Evolutionary conservation across 2,113 vertebrate species (phyloP).

Genomic region (Urocolius indicus): DNA sequence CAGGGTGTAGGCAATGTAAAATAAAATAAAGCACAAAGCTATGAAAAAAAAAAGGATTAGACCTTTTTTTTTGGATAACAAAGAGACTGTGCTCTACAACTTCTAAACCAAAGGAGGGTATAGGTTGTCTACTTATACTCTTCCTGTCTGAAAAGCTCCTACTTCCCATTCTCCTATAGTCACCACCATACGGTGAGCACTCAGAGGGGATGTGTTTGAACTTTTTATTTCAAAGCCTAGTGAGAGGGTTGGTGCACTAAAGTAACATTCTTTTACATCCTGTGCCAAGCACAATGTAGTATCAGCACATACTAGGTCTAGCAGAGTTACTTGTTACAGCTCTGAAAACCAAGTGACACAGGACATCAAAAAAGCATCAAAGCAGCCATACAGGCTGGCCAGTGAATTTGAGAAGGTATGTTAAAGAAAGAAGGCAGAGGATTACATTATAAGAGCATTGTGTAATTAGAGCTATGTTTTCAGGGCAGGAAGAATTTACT

Average conservation of each 20-base stretch:
- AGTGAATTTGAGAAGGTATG: slow-evolving; percentile 11
- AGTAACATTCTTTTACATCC: slow-evolving; percentile 26
- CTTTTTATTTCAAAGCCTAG: slow-evolving; percentile 66
- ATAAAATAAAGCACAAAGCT: slow-evolving; percentile 3
- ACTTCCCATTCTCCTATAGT: slow-evolving; percentile 62
- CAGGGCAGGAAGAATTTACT: neutral
- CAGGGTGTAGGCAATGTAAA: neutral
- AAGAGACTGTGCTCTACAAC: neutral
- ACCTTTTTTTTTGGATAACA: neutral
- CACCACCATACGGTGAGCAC: slow-evolving; percentile 25
- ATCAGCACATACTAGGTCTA: slow-evolving; percentile 45
- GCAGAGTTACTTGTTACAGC: slow-evolving; percentile 49
- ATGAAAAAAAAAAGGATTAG: neutral
- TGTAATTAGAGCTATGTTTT: neutral
- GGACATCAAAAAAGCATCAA: slow-evolving; percentile 37
- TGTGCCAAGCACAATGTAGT: slow-evolving; percentile 42
- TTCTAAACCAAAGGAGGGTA: slow-evolving; percentile 39
- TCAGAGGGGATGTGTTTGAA: slow-evolving; percentile 54
- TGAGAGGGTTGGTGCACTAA: slow-evolving; percentile 56
- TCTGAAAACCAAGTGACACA: slow-evolving; percentile 37
- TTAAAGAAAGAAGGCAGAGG: slow-evolving; percentile 42
- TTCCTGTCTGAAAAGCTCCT: slow-evolving; percentile 53
- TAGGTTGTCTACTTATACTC: slow-evolving; percentile 26
- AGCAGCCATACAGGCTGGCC: slow-evolving; percentile 14
- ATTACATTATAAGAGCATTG: neutral